Base-by-base conservation (phyloP, 2,113 vertebrate genomes). In the Coptodon bakossiorum region DNA sequence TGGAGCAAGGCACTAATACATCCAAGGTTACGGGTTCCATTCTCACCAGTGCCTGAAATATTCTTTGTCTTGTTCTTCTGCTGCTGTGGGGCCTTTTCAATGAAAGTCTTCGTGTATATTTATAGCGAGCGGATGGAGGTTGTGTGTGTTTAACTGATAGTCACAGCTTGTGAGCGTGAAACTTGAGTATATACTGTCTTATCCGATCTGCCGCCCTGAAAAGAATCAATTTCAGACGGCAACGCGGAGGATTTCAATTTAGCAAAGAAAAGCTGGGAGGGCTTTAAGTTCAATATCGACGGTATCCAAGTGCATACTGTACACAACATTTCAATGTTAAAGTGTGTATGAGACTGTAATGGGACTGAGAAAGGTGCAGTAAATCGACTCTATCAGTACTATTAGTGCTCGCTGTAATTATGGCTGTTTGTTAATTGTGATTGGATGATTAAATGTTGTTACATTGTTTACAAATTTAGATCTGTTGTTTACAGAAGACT, bases 1-100 rank as follows among this genome's bases (percentile, higher is more conserved):
- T 11, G n/a, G 88, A 90, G 86, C 88, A 86, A 89, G 86, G 86
- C 91, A 90, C 59, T 56, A 84, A 43, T 73, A 9, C 56, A 22
- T 8, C 24, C 57, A 7, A 71, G 48, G 57, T 83, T 57, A 81
- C 76, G 29, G 84, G 89, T 86, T 82, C 56, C 3, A 82, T 45
- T 83, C 81, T 78, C 57, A 9, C 5, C 22, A 34, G 3, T 27
- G 14, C 12, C 29, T 13, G 3, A 43, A 80, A 24, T 29, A 14
- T 68, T 31, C 17, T 66, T 59, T 16, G n/a, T n/a, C 17, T 86
- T 40, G 66, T 86, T 45, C 78, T 61, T 14, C 56, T 40, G 82
- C 34, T 29, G 78, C 78, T 6, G 45, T 40, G 50, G 17, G 17
- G 73, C 10, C 16, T 31, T 27, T n/a, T 31, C 38, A 5, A 45